Evolutionary conservation across 2,888 invertebrate genomes (phyloP).

Genomic region (Poecilobothrus nobilitatus): DNA sequence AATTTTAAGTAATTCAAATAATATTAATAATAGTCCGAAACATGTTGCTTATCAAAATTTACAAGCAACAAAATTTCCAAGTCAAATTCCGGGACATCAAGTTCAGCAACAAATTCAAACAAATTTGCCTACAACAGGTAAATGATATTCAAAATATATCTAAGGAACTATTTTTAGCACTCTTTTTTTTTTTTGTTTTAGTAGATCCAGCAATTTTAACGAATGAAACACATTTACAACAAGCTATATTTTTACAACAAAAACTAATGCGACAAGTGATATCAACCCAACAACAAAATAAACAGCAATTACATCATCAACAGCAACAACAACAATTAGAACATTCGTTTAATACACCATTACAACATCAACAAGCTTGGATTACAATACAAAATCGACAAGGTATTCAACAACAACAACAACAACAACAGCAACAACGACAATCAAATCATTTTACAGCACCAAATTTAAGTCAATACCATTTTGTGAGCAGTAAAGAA

Average conservation of each 20-base stretch:
- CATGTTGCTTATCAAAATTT: conserved; percentile 8
- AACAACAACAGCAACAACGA: conserved; percentile 23
- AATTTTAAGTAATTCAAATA: background rate
- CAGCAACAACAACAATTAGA: background rate
- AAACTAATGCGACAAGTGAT: background rate
- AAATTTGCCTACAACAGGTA: background rate
- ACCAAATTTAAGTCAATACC: conserved; percentile 52
- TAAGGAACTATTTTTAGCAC: background rate
- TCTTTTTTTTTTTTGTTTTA: background rate
- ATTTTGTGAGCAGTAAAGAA: conserved; percentile 51
- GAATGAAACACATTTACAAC: conserved; percentile 1
- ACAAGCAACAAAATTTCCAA: conserved; percentile 8
- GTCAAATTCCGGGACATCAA: background rate
- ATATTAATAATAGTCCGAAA: conserved; percentile 8
- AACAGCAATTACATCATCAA: conserved; percentile 55
- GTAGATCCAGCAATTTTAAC: background rate
- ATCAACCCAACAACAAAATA: conserved; percentile 51
- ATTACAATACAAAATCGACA: conserved; percentile 27
- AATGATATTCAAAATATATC: background rate
- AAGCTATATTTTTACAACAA: background rate
- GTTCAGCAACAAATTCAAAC: background rate
- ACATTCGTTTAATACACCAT: background rate
- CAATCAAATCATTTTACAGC: conserved; percentile 44
- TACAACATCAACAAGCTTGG: background rate
- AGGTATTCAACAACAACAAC: conserved; percentile 23